Conservation (phyloP, 2,888 invertebrate genomes). For the Masnerella sp. region DNA sequence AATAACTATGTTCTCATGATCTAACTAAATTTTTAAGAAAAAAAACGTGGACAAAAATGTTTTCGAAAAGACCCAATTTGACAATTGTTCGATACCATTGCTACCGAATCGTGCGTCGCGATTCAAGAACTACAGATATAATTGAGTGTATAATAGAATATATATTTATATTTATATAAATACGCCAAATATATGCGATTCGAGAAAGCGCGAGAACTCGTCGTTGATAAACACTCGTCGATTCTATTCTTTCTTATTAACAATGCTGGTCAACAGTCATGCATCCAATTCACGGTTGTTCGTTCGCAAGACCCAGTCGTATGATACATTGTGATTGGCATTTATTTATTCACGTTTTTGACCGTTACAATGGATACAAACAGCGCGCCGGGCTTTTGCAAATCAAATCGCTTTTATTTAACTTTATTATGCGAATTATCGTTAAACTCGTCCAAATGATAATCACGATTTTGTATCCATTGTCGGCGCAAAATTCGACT, state of each 20-base stretch:
- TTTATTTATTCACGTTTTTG: constrained; percentile 21
- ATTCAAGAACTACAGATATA: constrained; percentile 36
- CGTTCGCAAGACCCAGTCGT: constrained; percentile 38
- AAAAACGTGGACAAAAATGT: too few relatives aligned
- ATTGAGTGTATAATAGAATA: constrained; percentile 50
- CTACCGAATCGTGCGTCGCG: constrained; percentile 18
- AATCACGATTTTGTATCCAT: constrained; percentile 2
- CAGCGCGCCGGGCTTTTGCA: not conserved
- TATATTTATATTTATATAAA: constrained; percentile 33
- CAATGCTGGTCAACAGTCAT: constrained; percentile 38
- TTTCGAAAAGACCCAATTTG: too few relatives aligned
- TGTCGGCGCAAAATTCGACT: constrained; percentile 3
- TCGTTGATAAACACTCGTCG: constrained; percentile 21
- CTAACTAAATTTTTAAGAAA: too few relatives aligned
- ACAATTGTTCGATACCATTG: constrained; percentile 32
- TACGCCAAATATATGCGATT: constrained; percentile 33
- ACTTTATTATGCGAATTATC: not conserved
- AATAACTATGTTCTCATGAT: too few relatives aligned
- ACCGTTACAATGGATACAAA: constrained; percentile 24
- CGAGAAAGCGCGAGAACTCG: constrained; percentile 15
- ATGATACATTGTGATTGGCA: constrained; percentile 44
- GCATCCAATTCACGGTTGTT: constrained; percentile 24
- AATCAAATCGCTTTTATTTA: not conserved
- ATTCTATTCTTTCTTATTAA: constrained; percentile 25
- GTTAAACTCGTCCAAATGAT: not conserved